A percentile compares a stretch with the other conserved stretches of the same genome.
Evolutionary conservation across 1,140 invertebrate species (phyloP).

Genomic region (Mya arenaria): DNA sequence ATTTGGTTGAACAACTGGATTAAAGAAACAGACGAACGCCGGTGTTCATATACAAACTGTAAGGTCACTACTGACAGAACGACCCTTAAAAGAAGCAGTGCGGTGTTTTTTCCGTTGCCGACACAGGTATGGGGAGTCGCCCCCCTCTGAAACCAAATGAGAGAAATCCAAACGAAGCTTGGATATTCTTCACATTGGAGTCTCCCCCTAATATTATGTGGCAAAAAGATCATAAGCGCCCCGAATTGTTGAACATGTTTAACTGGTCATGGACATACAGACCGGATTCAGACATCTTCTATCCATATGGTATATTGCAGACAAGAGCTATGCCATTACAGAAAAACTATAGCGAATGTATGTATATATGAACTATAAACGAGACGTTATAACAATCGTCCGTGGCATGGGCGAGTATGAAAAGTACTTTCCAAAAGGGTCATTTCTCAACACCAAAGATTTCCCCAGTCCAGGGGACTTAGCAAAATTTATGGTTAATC

Average conservation of each 20-base stretch:
- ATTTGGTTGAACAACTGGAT: conserved; percentile 11
- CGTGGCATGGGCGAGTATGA: too few relatives aligned
- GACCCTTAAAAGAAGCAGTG: not conserved
- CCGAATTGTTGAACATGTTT: conserved; percentile 9
- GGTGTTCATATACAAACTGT: conserved; percentile 36
- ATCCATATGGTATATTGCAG: conserved; percentile 15
- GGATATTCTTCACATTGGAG: conserved; percentile 39
- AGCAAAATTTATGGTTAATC: too few relatives aligned
- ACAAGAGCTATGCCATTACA: not conserved
- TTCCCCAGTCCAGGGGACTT: too few relatives aligned
- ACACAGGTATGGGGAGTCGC: not conserved
- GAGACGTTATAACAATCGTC: too few relatives aligned
- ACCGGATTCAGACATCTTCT: conserved; percentile 37
- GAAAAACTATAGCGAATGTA: conserved; percentile 5
- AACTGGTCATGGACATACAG: conserved; percentile 39
- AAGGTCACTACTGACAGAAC: not conserved
- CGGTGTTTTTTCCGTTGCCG: conserved; percentile 25
- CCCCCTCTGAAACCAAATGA: not conserved
- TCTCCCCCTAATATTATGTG: conserved; percentile 2
- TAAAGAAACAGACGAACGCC: not conserved
- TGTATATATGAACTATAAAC: too few relatives aligned
- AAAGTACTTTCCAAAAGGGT: too few relatives aligned
- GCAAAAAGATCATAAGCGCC: too few relatives aligned
- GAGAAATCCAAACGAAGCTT: conserved; percentile 31
- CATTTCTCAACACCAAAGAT: too few relatives aligned